Evolutionary conservation across 2,113 vertebrate species (phyloP).

Genomic region (Tupaia chinensis): DNA sequence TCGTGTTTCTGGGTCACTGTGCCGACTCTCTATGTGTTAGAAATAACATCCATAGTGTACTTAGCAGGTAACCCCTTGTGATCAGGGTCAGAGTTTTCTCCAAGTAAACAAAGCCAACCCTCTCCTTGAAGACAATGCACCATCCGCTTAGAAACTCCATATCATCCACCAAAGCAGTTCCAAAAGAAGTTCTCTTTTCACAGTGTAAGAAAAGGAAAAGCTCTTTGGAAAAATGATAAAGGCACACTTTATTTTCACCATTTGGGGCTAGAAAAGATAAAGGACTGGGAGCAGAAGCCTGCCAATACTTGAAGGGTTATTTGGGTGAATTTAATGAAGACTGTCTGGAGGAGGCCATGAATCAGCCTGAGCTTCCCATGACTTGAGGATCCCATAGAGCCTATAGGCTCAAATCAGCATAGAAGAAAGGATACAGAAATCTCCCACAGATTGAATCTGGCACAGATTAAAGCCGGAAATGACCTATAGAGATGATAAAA

Average conservation of each 20-base stretch:
- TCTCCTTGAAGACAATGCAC: slow-evolving; percentile 71
- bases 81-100: slow-evolving; percentile 66
- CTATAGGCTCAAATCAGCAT: background rate
- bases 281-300: background rate
- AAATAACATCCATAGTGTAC: slow-evolving; percentile 65
- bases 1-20: slow-evolving; percentile 73
- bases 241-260: slow-evolving; percentile 48
- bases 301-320: background rate
- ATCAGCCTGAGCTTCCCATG: background rate
- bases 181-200: slow-evolving; percentile 47
- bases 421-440: background rate
- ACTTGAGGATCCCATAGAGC: background rate
- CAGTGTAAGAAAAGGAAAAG: slow-evolving; percentile 39
- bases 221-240: slow-evolving; percentile 61
- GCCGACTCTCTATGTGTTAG: slow-evolving; percentile 57
- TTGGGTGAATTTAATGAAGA: background rate
- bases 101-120: slow-evolving; percentile 66
- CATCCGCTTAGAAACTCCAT: slow-evolving; percentile 48
- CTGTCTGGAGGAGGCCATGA: background rate
- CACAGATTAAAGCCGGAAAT: background rate
- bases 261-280: slow-evolving; percentile 41
- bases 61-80: slow-evolving; percentile 64
- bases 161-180: slow-evolving; percentile 37
- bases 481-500: background rate
- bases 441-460: background rate